Evolutionary conservation across 2,797 vertebrate genomes (phyloP).

Genomic region (Naso thynnoides): DNA sequence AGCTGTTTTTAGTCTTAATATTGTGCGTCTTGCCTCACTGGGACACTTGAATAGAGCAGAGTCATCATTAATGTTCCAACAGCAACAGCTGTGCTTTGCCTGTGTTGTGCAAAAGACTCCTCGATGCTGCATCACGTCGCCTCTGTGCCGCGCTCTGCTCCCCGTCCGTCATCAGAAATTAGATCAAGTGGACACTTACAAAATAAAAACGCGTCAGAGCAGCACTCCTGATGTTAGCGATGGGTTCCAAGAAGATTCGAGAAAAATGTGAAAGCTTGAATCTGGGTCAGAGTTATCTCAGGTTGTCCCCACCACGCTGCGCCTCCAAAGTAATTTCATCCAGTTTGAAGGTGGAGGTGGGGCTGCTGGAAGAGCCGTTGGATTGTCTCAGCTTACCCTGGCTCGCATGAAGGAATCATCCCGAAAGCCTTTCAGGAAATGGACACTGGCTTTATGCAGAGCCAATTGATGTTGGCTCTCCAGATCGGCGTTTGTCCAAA

Average conservation of each 20-base stretch:
- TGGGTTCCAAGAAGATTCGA: not conserved
- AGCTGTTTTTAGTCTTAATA: not conserved
- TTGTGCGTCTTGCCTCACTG: not conserved
- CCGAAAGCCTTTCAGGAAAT: constrained; percentile 74
- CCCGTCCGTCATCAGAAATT: not conserved
- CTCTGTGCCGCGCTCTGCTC: not conserved
- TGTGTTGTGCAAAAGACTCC: not conserved
- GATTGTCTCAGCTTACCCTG: constrained; percentile 69
- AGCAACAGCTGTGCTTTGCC: not conserved
- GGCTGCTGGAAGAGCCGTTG: constrained; percentile 38
- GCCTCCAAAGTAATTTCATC: constrained; percentile 13
- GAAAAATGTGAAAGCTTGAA: not conserved
- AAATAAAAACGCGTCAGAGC: not conserved
- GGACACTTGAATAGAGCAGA: not conserved
- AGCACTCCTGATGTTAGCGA: not conserved
- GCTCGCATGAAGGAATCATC: constrained; percentile 66
- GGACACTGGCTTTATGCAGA: constrained; percentile 58
- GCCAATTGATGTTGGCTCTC: constrained; percentile 59
- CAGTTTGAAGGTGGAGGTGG: constrained; percentile 26
- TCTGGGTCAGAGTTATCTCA: constrained; percentile 6
- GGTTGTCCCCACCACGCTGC: not conserved
- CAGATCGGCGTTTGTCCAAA: constrained; percentile 65
- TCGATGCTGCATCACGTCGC: not conserved
- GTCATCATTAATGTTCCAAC: constrained; percentile 6
- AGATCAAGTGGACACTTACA: not conserved